Conservation (phyloP, 2,113 vertebrate species). For the Phocoena sinus region DNA sequence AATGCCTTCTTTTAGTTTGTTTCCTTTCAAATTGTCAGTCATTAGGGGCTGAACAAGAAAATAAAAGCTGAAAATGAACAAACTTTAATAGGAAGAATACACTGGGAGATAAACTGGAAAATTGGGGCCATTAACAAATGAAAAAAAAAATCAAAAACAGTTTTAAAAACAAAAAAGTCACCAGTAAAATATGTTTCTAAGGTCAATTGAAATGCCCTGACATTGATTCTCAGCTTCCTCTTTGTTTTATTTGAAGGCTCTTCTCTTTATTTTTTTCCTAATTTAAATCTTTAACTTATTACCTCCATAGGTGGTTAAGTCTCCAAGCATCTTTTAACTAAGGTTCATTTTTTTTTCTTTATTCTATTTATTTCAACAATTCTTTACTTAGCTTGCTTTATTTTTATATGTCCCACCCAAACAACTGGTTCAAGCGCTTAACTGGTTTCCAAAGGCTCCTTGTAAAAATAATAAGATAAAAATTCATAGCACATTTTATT, state of each 20-base stretch:
- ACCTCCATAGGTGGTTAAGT: background rate
- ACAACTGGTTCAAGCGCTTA: background rate
- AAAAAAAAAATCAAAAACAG: background rate
- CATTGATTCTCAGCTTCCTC: background rate
- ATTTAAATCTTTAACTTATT: background rate
- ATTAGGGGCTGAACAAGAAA: background rate
- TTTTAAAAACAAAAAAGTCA: conserved; percentile 30
- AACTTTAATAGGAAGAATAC: background rate
- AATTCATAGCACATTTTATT: conserved; percentile 16
- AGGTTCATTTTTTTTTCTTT: background rate
- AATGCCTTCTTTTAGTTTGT: background rate
- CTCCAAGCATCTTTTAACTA: background rate
- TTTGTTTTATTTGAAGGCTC: background rate
- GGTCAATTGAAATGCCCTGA: background rate
- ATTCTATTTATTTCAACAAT: background rate
- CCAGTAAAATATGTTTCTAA: conserved; percentile 14
- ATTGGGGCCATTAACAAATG: background rate
- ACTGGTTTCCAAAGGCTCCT: conserved; percentile 16
- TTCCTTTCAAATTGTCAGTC: background rate
- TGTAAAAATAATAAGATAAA: conserved; percentile 51
- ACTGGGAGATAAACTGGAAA: background rate
- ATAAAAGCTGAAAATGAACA: conserved; percentile 7
- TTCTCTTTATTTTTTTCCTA: background rate
- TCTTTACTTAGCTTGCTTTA: conserved; percentile 45
- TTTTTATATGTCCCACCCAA: conserved; percentile 47